Evolutionary conservation across 1,140 invertebrate genomes (phyloP).

Genomic region (Saccostrea cuccullata): DNA sequence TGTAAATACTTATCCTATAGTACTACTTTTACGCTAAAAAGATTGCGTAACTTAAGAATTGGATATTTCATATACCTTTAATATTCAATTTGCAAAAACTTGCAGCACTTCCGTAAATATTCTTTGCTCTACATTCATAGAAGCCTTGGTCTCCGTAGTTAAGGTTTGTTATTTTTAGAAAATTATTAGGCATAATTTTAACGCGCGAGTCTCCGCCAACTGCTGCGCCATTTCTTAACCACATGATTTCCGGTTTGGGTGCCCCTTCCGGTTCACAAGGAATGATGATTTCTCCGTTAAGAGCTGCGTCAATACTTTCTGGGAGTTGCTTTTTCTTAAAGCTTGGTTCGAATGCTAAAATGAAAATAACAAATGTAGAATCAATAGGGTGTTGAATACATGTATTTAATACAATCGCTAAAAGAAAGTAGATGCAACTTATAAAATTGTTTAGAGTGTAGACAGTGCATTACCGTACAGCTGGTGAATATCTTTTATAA

Average conservation of each 20-base stretch:
- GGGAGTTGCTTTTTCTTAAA: slow-evolving; percentile 94
- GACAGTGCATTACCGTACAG: too few species aligned
- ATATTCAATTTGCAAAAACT: slow-evolving; percentile 60
- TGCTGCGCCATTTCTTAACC: slow-evolving; percentile 92
- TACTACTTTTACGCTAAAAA: too few species aligned
- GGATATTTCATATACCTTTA: slow-evolving; percentile 54
- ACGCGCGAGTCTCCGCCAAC: slow-evolving; percentile 84
- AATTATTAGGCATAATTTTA: slow-evolving; percentile 77
- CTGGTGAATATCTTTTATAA: too few species aligned
- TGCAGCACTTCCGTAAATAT: slow-evolving; percentile 61
- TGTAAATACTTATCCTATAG: too few species aligned
- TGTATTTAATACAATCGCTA: too few species aligned
- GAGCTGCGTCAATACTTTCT: slow-evolving; percentile 91
- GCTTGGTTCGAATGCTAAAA: slow-evolving; percentile 88
- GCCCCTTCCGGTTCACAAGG: slow-evolving; percentile 96
- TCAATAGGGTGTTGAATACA: too few species aligned
- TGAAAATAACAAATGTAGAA: neutral
- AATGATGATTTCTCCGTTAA: slow-evolving; percentile 94
- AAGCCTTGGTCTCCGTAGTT: slow-evolving; percentile 58
- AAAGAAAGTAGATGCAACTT: too few species aligned
- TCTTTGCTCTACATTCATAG: slow-evolving; percentile 68
- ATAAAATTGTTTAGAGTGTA: too few species aligned
- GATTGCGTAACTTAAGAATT: too few species aligned
- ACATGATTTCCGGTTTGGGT: slow-evolving; percentile 86
- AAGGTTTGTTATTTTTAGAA: slow-evolving; percentile 58